Evolutionary conservation across 1,140 invertebrate species (phyloP).

Genomic region (Drosophila punjabiensis): DNA sequence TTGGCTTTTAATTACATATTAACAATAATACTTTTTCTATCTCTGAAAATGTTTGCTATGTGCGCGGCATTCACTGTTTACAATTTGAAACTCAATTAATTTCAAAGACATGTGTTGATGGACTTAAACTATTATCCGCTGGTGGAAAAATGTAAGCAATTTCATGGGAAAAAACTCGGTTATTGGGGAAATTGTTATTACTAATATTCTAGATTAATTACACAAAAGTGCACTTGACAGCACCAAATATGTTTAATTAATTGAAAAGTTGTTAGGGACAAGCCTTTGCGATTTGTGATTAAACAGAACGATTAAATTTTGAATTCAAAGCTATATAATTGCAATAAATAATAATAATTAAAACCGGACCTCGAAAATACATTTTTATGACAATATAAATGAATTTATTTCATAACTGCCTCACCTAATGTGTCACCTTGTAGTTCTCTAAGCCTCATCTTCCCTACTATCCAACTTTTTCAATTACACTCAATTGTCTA

Average conservation of each 20-base stretch:
- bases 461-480: conserved; percentile 20
- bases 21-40: conserved; percentile 33
- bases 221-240: conserved; percentile 4
- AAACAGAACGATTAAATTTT: neutral
- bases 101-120: conserved; percentile 32
- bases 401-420: neutral
- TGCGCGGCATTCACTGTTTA: conserved; percentile 35
- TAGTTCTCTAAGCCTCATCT: neutral
- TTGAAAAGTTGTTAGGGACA: neutral
- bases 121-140: conserved; percentile 27
- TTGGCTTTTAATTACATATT: conserved; percentile 69
- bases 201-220: conserved; percentile 1
- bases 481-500: conserved; percentile 50
- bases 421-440: neutral
- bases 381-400: neutral
- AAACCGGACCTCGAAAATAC: no score
- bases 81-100: conserved; percentile 54
- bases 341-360: neutral
- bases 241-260: conserved; percentile 7
- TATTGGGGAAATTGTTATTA: neutral
- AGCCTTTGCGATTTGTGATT: neutral
- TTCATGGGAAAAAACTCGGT: neutral
- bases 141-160: conserved; percentile 16
- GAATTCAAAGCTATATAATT: neutral
- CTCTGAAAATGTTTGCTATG: conserved; percentile 39